A percentile compares a stretch with the other conserved stretches of the same genome.
These are phyloP conservation scores for Coracias cyanogaster DNA, from an alignment of 2,797 vertebrate genomes.

Conservation along the genomic window DNA sequence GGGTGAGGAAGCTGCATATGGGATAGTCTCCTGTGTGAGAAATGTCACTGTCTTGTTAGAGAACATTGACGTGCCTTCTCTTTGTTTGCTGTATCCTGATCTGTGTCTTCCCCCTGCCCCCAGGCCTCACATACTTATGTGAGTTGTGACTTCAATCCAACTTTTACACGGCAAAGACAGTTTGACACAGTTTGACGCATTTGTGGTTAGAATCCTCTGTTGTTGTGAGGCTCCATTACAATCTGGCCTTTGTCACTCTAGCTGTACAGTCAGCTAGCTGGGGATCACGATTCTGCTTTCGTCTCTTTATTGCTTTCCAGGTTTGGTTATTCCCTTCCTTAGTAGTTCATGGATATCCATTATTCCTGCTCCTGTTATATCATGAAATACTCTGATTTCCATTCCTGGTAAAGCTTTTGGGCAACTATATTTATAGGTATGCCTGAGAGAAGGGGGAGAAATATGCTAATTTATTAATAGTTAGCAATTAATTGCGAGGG, in stretches of 20 bases:
- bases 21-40: neutral
- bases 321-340: neutral
- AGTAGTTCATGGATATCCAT: neutral
- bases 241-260: neutral
- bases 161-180: neutral
- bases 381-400: neutral
- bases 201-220: neutral
- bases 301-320: neutral
- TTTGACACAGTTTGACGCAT: neutral
- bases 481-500: neutral
- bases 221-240: conserved; percentile 6
- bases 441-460: neutral
- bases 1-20: neutral
- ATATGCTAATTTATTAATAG: conserved; percentile 32
- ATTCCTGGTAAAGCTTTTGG: conserved; percentile 11
- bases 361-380: neutral
- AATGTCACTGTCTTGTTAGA: neutral
- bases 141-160: conserved; percentile 49
- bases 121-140: conserved; percentile 7
- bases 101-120: neutral
- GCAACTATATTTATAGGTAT: neutral
- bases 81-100: neutral
- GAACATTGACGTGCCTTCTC: neutral
- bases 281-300: accelerated
- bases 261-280: neutral